Evolutionary conservation across 1,140 invertebrate species (phyloP), one percentile per base, ranked within the genome.

Genomic region (Zaprionus taronus): DNA sequence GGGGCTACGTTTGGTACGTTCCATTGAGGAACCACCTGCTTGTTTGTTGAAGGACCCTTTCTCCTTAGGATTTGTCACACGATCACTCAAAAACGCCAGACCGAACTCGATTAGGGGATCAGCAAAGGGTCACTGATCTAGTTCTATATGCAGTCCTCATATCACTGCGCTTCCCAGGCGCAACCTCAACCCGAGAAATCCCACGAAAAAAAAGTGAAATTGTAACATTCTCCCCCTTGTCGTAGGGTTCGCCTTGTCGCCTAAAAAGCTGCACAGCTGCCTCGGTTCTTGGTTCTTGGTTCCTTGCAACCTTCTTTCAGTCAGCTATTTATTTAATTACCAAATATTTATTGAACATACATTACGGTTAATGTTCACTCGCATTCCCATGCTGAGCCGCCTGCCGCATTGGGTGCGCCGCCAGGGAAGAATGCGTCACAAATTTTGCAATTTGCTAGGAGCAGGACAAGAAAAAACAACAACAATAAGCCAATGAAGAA

Each of bases 321-420:
- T 72, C 31, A 58, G 57, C 72, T 79, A 85, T 90, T 89, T 89
- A 89, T 85, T 89, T 89, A 85, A 89, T 89, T 89, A 89, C 82
- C 85, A 89, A 90, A 89, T 89, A 89, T 89, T 91, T 89, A 89
- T 89, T 89, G 85, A 89, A 85, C 85, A 89, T 90, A 77, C 84
- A 89, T 89, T 87, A 87, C 81, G 81, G 74, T 81, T 87, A 89
- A 87, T 87, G 86, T 81, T 57, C 67, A 63, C 70, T 79, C 69
- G 61, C 70, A 57, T 67, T 72, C 71, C 66, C 80, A 72, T 38
- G 69, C 41, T 47, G 41, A 15, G 38, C 38, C 51, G 38, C 77
- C 75, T 56, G 24, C 14, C 24, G 24, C 38, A 51, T 62, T n/a
- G 41, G 44, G 44, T 49, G 53, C 3, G 26, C 15, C 11, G 34